Evolutionary conservation across 2,888 invertebrate genomes (phyloP).

Genomic region (Asteroscopus sphinx): DNA sequence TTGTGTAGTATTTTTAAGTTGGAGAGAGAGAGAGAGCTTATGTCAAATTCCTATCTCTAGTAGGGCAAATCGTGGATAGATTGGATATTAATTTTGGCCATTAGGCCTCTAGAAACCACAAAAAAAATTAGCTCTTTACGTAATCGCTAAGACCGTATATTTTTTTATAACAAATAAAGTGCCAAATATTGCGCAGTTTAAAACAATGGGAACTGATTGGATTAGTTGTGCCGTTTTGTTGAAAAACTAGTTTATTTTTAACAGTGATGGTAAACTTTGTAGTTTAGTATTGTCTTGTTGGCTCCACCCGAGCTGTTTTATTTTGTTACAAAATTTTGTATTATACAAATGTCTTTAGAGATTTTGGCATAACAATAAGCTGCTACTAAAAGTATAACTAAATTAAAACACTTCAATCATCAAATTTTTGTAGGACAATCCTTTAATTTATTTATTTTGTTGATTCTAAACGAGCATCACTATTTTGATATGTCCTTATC

Average conservation of each 20-base stretch:
- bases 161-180: conserved; percentile 35
- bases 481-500: too few relatives aligned
- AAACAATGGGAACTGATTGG: conserved; percentile 59
- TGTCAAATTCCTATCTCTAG: too few relatives aligned
- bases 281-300: not conserved
- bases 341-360: not conserved
- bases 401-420: too few relatives aligned
- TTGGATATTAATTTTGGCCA: too few relatives aligned
- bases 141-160: conserved; percentile 13
- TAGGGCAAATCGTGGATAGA: too few relatives aligned
- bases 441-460: too few relatives aligned
- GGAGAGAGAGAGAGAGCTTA: too few relatives aligned
- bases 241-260: conserved; percentile 48
- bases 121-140: conserved; percentile 12
- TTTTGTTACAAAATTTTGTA: not conserved
- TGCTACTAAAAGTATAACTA: too few relatives aligned
- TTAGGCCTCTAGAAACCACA: not conserved
- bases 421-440: too few relatives aligned
- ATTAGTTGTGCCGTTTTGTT: conserved; percentile 53
- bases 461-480: too few relatives aligned
- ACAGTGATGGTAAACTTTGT: conserved; percentile 25
- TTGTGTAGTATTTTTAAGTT: too few relatives aligned
- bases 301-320: not conserved
- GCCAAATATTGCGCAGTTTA: conserved; percentile 46
- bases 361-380: too few relatives aligned